These are phyloP conservation scores for Chironex yamaguchii DNA, from an alignment of 30 jellyfish, hydroid and myxozoan species.

Conservation along the genomic window DNA sequence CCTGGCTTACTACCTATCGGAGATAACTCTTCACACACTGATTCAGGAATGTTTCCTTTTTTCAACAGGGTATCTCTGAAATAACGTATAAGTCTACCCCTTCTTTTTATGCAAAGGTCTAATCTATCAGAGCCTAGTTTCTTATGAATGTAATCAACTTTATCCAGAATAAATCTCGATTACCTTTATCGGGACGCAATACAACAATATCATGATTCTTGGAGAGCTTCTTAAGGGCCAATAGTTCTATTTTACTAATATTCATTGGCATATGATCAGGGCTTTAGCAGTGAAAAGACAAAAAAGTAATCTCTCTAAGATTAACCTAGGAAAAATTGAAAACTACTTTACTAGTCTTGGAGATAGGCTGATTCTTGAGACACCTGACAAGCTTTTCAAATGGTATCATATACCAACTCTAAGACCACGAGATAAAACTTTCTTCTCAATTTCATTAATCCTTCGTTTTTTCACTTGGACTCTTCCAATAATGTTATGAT, in stretches of 20 bases:
- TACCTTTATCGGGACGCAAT: conserved; percentile 51
- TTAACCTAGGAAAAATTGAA: too few species aligned
- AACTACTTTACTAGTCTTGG: too few species aligned
- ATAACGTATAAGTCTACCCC: conserved; percentile 1
- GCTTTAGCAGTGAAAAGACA: too few species aligned
- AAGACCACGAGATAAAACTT: too few species aligned
- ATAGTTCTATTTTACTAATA: conserved; percentile 14
- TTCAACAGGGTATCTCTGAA: background rate
- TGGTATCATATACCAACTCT: background rate
- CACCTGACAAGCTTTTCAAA: too few species aligned
- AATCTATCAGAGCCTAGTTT: background rate
- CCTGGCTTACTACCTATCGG: conserved; percentile 28
- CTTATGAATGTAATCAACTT: conserved; percentile 10
- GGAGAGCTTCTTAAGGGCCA: background rate
- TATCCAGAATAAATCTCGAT: conserved; percentile 11
- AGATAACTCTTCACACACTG: background rate
- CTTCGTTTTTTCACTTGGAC: too few species aligned
- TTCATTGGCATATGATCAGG: conserved; percentile 23
- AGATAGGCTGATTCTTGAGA: too few species aligned
- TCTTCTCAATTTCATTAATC: too few species aligned
- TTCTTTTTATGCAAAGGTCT: conserved; percentile 8
- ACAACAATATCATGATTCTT: conserved; percentile 1
- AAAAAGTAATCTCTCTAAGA: too few species aligned
- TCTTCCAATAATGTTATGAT: too few species aligned
- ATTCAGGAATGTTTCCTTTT: background rate